Evolutionary conservation across 2,888 invertebrate genomes (phyloP).

Genomic region (Hydriomena furcata): DNA sequence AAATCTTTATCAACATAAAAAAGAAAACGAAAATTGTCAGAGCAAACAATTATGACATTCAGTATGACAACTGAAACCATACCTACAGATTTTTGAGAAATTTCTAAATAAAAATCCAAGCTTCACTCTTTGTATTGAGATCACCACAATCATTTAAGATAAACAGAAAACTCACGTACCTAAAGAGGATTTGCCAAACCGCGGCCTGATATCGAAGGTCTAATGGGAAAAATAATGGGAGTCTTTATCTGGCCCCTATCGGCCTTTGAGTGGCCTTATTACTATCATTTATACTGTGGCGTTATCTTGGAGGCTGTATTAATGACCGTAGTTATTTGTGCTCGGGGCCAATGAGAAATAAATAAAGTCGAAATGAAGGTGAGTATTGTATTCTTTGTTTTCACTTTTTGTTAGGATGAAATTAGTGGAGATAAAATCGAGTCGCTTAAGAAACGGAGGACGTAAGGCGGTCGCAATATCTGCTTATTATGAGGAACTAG

Average conservation of each 20-base stretch:
- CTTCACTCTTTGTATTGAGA: too few species aligned
- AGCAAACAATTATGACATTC: too few species aligned
- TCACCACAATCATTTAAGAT: too few species aligned
- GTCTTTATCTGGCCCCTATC: constrained; percentile 36
- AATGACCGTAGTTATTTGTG: constrained; percentile 29
- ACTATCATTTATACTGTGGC: constrained; percentile 20
- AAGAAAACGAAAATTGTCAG: too few species aligned
- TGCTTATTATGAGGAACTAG: too few species aligned
- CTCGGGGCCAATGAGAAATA: constrained; percentile 21
- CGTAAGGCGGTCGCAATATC: too few species aligned
- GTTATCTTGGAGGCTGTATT: constrained; percentile 26
- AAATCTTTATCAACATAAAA: too few species aligned
- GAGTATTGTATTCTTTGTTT: constrained; percentile 23
- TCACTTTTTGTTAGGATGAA: constrained; percentile 20
- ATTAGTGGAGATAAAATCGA: constrained; percentile 13
- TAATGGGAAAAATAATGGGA: constrained; percentile 43
- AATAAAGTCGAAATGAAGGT: constrained; percentile 18
- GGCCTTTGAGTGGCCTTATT: constrained; percentile 33
- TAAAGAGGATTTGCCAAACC: constrained; percentile 8
- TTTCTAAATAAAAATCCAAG: too few species aligned
- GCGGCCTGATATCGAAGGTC: constrained; percentile 33
- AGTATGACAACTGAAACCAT: too few species aligned
- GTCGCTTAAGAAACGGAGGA: neutral
- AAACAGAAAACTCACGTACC: neutral
- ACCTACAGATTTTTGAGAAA: too few species aligned